These are phyloP conservation scores for Pseudomugil tenellus DNA, from an alignment of 2,797 vertebrate genomes.

Conservation along the genomic window DNA sequence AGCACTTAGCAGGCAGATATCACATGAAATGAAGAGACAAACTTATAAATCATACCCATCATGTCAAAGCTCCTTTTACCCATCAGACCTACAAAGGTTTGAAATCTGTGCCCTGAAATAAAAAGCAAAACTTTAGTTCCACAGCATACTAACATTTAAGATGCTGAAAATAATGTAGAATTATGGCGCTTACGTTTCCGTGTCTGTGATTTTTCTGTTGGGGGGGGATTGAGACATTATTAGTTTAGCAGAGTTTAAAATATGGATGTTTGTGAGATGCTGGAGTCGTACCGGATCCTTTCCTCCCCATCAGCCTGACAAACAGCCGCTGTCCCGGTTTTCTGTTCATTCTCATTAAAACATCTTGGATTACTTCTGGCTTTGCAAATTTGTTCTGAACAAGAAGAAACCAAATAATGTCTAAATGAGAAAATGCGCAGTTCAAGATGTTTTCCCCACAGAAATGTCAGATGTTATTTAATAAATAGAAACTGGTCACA, in stretches of 20 bases:
- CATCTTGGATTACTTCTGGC: constrained; percentile 74
- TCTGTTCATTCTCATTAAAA: constrained; percentile 85
- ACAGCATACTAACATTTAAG: no score
- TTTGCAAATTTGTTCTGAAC: constrained; percentile 81
- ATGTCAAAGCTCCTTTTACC: constrained; percentile 62
- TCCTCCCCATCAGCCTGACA: constrained; percentile 86
- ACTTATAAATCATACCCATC: constrained; percentile 23
- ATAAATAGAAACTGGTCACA: no score
- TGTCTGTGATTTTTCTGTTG: constrained; percentile 63
- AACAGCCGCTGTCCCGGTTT: constrained; percentile 84
- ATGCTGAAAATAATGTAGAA: not conserved
- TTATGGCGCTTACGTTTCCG: constrained; percentile 61
- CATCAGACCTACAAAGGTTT: constrained; percentile 78
- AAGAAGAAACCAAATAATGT: not conserved
- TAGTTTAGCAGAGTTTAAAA: not conserved
- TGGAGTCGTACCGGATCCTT: constrained; percentile 78
- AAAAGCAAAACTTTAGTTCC: not conserved
- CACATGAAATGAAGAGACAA: rapidly evolving
- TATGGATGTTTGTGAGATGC: not conserved
- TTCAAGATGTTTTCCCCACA: not conserved
- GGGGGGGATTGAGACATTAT: not conserved
- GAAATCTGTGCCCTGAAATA: constrained; percentile 64
- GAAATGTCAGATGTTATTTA: not conserved
- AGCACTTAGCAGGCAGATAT: constrained; percentile 31
- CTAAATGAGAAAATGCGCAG: not conserved